phyloP scores from a whole-genome alignment of 2,888 invertebrate genomes.

The Amphipyra tragopoginis region DNA sequence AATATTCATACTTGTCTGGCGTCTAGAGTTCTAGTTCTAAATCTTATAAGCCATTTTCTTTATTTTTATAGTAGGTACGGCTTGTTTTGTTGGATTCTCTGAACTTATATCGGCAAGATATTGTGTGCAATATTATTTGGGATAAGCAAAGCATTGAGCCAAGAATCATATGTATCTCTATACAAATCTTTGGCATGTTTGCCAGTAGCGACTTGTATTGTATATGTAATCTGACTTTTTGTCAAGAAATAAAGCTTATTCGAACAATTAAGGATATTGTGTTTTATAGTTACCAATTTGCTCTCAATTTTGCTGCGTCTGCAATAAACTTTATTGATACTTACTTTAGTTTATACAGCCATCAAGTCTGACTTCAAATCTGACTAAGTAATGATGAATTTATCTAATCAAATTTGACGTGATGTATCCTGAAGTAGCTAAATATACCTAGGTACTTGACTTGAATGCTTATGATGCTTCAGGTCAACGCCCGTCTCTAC shows the following conservation, averaged over 20 bases:
- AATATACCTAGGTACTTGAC: not conserved
- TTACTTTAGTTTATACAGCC: constrained; percentile 22
- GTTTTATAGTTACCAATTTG: constrained; percentile 27
- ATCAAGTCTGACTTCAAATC: constrained; percentile 15
- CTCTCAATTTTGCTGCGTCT: constrained; percentile 17
- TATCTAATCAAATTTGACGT: not conserved
- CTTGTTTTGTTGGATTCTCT: constrained; percentile 18
- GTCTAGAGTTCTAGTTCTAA: constrained; percentile 24
- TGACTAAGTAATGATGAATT: constrained; percentile 4
- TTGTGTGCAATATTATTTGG: constrained; percentile 45
- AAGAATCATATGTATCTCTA: constrained; percentile 51
- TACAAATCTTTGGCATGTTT: constrained; percentile 43
- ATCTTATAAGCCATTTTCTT: constrained; percentile 44
- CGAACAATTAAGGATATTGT: constrained; percentile 22
- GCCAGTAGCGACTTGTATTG: constrained; percentile 34
- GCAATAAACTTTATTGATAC: constrained; percentile 31
- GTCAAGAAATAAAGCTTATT: constrained; percentile 19
- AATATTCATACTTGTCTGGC: too few relatives aligned
- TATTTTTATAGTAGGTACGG: constrained; percentile 37
- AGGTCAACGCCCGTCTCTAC: not conserved
- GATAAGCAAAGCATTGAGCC: constrained; percentile 45
- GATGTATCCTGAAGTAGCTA: not conserved
- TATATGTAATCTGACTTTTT: constrained; percentile 28
- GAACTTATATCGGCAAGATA: constrained; percentile 41
- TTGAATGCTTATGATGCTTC: not conserved